A percentile compares a stretch with the other conserved stretches of the same genome.
phyloP scores from a whole-genome alignment of 2,797 vertebrate species.

The Eurystomus glaucurus region DNA sequence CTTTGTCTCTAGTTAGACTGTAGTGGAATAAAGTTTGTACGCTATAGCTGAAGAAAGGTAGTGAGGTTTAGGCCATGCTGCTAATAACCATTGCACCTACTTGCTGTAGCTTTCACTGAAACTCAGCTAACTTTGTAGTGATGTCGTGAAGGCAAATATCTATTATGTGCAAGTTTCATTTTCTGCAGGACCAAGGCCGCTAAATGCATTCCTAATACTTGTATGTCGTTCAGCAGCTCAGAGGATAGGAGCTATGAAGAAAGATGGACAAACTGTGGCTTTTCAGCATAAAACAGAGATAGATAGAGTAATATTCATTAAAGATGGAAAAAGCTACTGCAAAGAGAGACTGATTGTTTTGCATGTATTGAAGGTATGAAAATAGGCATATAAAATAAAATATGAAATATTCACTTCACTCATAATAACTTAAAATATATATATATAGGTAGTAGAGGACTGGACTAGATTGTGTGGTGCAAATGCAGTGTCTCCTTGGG shows the following conservation, averaged over 20 bases:
- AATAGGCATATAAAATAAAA: neutral
- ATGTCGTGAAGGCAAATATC: neutral
- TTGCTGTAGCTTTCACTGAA: neutral
- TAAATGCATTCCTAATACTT: neutral
- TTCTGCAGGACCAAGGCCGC: neutral
- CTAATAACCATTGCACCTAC: neutral
- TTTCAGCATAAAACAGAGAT: neutral
- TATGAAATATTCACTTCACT: neutral
- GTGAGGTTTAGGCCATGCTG: neutral
- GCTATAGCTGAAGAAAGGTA: neutral
- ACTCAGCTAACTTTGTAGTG: neutral
- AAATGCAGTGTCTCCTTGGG: neutral
- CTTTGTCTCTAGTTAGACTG: neutral
- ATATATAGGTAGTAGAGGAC: neutral
- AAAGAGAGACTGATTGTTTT: neutral
- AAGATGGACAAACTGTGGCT: neutral
- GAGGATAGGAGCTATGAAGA: neutral
- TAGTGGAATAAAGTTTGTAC: neutral
- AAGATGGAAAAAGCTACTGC: neutral
- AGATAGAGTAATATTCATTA: neutral
- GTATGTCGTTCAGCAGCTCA: neutral
- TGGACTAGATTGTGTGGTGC: neutral
- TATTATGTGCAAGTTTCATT: neutral
- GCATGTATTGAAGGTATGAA: neutral
- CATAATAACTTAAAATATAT: neutral